phyloP scores from a whole-genome alignment of 2,888 invertebrate species.

The Tanaodytes sp. region DNA sequence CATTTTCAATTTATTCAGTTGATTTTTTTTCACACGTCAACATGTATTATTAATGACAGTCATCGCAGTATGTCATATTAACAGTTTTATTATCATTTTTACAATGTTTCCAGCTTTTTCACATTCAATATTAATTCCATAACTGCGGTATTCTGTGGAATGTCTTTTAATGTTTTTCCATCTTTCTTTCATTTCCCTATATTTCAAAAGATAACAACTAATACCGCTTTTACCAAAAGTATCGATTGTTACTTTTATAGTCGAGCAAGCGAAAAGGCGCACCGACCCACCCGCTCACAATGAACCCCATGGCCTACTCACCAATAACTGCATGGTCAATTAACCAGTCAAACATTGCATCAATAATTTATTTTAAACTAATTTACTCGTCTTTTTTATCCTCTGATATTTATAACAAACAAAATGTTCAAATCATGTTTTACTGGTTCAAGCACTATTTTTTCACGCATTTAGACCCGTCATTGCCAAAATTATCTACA shows the following conservation, averaged over 20 bases:
- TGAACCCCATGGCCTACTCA: constrained; percentile 68
- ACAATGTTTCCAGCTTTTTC: too few relatives aligned
- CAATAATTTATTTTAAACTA: constrained; percentile 16
- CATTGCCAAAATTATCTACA: constrained; percentile 48
- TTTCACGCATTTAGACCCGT: constrained; percentile 15
- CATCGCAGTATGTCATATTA: too few relatives aligned
- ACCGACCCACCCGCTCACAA: constrained; percentile 70
- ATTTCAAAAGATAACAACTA: constrained; percentile 11
- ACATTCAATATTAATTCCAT: too few relatives aligned
- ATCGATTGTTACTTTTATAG: constrained; percentile 27
- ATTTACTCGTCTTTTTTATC: constrained; percentile 5
- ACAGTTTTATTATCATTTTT: too few relatives aligned
- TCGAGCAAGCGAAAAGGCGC: constrained; percentile 63
- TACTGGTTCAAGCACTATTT: constrained; percentile 31
- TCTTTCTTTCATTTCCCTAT: constrained; percentile 4
- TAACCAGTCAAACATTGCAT: constrained; percentile 41
- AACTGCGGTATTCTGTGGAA: not conserved
- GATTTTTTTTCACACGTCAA: too few relatives aligned
- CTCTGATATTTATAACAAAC: not conserved
- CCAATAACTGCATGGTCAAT: constrained; percentile 51
- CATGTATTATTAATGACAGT: too few relatives aligned
- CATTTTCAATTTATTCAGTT: too few relatives aligned
- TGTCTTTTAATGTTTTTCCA: not conserved
- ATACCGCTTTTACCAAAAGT: constrained; percentile 42
- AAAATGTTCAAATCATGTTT: constrained; percentile 13